These are phyloP conservation scores for Sebastes kiyomatsui DNA, from an alignment of 2,797 vertebrate species.

Conservation along the genomic window DNA sequence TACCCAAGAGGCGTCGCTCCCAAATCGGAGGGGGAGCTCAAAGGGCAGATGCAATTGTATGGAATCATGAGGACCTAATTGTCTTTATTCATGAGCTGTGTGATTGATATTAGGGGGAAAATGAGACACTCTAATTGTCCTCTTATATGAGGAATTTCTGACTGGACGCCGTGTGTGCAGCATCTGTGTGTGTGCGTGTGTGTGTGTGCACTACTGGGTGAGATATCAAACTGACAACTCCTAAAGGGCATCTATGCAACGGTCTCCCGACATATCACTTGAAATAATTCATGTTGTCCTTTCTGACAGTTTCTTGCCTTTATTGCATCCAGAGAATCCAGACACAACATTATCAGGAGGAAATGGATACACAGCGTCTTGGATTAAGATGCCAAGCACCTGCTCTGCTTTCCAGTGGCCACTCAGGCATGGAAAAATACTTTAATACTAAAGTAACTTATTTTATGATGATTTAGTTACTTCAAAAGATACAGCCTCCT, in stretches of 20 bases:
- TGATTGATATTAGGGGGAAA: conserved; percentile 83
- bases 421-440: background rate
- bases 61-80: conserved; percentile 78
- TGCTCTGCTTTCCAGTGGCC: background rate
- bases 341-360: conserved; percentile 14
- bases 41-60: conserved; percentile 78
- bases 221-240: conserved; percentile 82
- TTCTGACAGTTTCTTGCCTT: conserved; percentile 69
- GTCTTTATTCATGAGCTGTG: conserved; percentile 83
- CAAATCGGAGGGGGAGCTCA: conserved; percentile 61
- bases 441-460: background rate
- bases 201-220: conserved; percentile 55
- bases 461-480: background rate
- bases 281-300: conserved; percentile 75
- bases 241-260: conserved; percentile 76
- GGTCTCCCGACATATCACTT: conserved; percentile 73
- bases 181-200: conserved; percentile 3
- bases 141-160: conserved; percentile 77
- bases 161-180: conserved; percentile 38
- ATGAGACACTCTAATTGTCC: conserved; percentile 82
- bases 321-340: conserved; percentile 30
- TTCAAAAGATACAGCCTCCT: background rate
- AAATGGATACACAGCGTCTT: conserved; percentile 22
- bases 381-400: background rate
- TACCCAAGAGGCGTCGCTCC: conserved; percentile 75